phyloP scores from a whole-genome alignment of 2,888 invertebrate genomes.

The Ormyrus nitidulus region DNA sequence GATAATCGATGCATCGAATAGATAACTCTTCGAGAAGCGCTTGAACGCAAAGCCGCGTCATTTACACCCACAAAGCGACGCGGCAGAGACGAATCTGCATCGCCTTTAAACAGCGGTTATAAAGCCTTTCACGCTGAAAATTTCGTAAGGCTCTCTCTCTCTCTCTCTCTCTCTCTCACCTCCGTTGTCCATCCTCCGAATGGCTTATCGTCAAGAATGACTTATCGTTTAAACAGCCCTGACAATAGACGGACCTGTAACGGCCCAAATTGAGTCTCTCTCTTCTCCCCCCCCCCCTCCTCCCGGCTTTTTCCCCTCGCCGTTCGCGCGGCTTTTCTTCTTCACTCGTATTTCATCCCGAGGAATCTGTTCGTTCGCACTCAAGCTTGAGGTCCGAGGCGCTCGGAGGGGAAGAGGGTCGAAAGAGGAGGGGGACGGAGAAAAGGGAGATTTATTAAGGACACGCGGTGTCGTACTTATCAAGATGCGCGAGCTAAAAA shows the following conservation, averaged over 20 bases:
- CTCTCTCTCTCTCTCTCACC: conserved; percentile 58
- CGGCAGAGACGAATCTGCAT: conserved; percentile 29
- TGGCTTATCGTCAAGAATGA: conserved; percentile 71
- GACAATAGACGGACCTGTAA: conserved; percentile 62
- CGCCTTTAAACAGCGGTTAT: neutral
- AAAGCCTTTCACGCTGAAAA: conserved; percentile 24
- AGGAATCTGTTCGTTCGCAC: conserved; percentile 34
- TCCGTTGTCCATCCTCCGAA: conserved; percentile 60
- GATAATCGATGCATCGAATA: conserved; percentile 21
- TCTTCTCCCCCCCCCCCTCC: conserved; percentile 47
- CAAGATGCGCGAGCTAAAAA: conserved; percentile 31
- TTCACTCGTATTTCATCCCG: conserved; percentile 67
- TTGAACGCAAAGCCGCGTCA: conserved; percentile 24
- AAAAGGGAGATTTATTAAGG: conserved; percentile 53
- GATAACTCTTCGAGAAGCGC: conserved; percentile 15
- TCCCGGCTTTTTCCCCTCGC: neutral
- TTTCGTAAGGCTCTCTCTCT: conserved; percentile 36
- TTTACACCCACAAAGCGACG: conserved; percentile 14
- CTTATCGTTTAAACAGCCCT: conserved; percentile 67
- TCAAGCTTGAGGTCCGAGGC: neutral
- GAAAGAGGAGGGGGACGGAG: conserved; percentile 22
- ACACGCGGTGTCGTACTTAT: conserved; percentile 45
- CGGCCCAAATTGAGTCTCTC: conserved; percentile 68
- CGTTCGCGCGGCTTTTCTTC: conserved; percentile 38
- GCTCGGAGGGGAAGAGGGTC: conserved; percentile 25